Percentiles rank a stretch among this genome's conserved stretches.
These are phyloP conservation scores for Mobula birostris DNA, from an alignment of 2,113 vertebrate species.

Conservation along the genomic window DNA sequence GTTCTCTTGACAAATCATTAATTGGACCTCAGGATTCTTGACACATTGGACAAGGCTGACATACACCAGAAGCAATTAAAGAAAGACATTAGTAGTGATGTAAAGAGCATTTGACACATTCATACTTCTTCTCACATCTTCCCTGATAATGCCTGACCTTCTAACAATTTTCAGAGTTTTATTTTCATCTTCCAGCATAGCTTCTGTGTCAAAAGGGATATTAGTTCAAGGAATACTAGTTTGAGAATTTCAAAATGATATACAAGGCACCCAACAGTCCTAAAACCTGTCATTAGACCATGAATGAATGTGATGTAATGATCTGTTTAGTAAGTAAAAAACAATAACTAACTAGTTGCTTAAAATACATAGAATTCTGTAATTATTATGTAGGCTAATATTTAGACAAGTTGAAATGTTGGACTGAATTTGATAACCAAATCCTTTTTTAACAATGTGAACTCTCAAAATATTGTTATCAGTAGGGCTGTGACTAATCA, in stretches of 20 bases:
- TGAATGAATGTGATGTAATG: not conserved
- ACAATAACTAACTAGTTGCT: not conserved
- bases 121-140: not conserved
- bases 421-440: not conserved
- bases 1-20: no score
- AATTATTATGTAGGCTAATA: not conserved
- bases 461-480: constrained; percentile 3
- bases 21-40: not conserved
- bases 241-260: not conserved
- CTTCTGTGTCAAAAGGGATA: not conserved
- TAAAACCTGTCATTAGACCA: not conserved
- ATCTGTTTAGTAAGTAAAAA: not conserved
- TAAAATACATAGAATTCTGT: not conserved
- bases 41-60: not conserved
- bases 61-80: not conserved
- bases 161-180: no score
- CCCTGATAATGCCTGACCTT: not conserved
- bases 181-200: not conserved
- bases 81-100: no score
- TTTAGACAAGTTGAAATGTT: not conserved
- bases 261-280: not conserved
- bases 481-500: not conserved
- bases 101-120: no score
- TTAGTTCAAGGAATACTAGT: not conserved
- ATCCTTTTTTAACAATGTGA: not conserved